phyloP scores from a whole-genome alignment of 2,113 vertebrate genomes.

The Sarotherodon lohbergeri region DNA sequence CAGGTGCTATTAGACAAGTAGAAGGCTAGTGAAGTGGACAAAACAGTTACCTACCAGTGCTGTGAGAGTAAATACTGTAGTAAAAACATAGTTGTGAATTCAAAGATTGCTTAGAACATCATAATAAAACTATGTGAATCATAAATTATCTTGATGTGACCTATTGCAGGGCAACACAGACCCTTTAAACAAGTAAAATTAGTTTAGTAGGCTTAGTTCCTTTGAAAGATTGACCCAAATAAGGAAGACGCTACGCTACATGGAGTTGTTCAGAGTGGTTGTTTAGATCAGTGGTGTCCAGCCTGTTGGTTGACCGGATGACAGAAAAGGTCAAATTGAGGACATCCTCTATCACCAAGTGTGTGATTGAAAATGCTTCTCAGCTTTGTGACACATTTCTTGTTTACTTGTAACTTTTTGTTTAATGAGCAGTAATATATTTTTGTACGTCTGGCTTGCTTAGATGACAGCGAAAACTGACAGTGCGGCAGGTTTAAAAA shows the following conservation, averaged over 20 bases:
- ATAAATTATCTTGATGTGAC: neutral
- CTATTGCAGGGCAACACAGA: neutral
- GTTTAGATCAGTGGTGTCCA: neutral
- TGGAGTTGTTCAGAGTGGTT: neutral
- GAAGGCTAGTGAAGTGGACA: slow-evolving; percentile 31
- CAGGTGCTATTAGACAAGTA: slow-evolving; percentile 70
- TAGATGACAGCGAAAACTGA: slow-evolving; percentile 6
- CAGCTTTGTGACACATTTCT: neutral
- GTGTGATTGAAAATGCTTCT: neutral
- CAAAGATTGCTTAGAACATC: neutral
- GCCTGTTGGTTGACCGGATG: neutral
- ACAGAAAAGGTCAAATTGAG: neutral
- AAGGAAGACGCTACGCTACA: neutral
- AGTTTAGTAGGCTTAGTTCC: neutral
- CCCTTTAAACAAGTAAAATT: neutral
- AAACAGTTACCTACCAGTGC: neutral
- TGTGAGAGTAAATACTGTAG: neutral
- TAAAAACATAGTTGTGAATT: neutral
- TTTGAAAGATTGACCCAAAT: neutral
- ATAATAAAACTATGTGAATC: neutral
- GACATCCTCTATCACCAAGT: neutral
- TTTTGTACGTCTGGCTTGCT: slow-evolving; percentile 24
- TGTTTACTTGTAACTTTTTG: slow-evolving; percentile 7
- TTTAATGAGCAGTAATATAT: slow-evolving; percentile 17
- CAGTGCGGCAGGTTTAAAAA: neutral